Evolutionary conservation across 2,113 vertebrate genomes (phyloP).

Genomic region (Reinhardtius hippoglossoides): DNA sequence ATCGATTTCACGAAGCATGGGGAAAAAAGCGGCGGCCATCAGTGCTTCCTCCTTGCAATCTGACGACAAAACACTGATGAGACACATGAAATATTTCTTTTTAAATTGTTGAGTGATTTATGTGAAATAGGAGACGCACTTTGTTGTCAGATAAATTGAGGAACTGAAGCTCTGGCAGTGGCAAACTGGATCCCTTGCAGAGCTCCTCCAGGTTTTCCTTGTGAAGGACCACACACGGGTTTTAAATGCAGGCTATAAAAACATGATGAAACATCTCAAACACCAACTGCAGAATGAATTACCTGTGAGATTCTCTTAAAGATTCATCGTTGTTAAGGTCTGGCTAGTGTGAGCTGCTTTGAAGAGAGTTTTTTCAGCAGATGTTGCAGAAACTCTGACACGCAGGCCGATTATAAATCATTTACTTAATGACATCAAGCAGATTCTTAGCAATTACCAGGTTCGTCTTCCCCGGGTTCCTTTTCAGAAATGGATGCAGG

Average conservation of each 20-base stretch:
- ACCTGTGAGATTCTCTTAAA: slow-evolving; percentile 41
- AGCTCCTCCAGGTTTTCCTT: slow-evolving; percentile 17
- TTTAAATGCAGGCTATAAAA: background rate
- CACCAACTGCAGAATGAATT: background rate
- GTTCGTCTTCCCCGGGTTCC: slow-evolving; percentile 9
- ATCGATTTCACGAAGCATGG: slow-evolving; percentile 82
- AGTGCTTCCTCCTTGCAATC: slow-evolving; percentile 86
- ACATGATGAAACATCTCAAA: background rate
- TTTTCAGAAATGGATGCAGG: slow-evolving; percentile 11
- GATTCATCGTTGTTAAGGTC: too few relatives aligned
- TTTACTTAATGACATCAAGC: too few relatives aligned
- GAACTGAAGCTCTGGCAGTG: slow-evolving; percentile 84
- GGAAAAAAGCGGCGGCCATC: slow-evolving; percentile 85
- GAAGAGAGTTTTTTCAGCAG: too few relatives aligned
- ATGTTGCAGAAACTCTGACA: too few relatives aligned
- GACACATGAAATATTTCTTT: background rate
- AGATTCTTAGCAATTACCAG: too few relatives aligned
- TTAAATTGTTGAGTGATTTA: background rate
- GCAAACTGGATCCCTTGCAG: slow-evolving; percentile 58
- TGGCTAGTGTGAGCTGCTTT: too few relatives aligned
- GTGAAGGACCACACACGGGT: background rate
- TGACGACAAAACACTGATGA: slow-evolving; percentile 64
- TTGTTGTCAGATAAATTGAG: slow-evolving; percentile 89
- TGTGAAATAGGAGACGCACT: slow-evolving; percentile 70
- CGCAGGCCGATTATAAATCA: too few relatives aligned